Base-by-base conservation (phyloP, 1,140 invertebrate species). In the Ostrea edulis region DNA sequence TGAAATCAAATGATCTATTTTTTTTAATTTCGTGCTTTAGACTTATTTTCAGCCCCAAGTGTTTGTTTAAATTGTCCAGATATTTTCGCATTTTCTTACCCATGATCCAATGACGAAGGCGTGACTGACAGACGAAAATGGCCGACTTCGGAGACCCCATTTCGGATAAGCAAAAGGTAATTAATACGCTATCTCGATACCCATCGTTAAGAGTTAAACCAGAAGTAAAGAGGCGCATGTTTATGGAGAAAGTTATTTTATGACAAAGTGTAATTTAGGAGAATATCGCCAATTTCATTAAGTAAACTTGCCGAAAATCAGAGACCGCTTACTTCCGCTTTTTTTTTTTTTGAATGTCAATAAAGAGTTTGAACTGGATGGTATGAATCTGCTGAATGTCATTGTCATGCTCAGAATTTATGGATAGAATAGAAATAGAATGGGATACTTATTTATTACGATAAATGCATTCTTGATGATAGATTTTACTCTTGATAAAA, bases 101-200 rank as follows among this genome's bases (percentile, higher is more conserved):
- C 82, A 83, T 25, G 52, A 83, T 83, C 44, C 82, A 52, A 53
- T 54, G 52, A 52, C 44, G 83, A 90, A 91, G 91, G 91, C 91
- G 91, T 91, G 91, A 89, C 91, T 85, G 83, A 90, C 82, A 87
- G 86, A 81, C 91, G 68, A 93, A 93, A 87, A 94, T 94, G 93
- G 92, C 94, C 51, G 94, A 94, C 85, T 91, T 90, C 81, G 94
- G 92, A 29, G 94, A 95, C 84, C 93, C 93, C 35, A 93, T 95
- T 82, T 93, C 93, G n/a, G 94, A 95, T 54, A 90, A 92, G 87
- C 94, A 95, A 89, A 94, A 94, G 92, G 94, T 95, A 92, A 86
- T n/a, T 81, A 77, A 52, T 85, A 82, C 8, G 35, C n/a, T 35
- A 52, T 65, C 71, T 84, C 2, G 20, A 14, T 71, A 51, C 9